A percentile compares a stretch with the other conserved stretches of the same genome.
These are phyloP conservation scores for Hoplostethus mediterraneus DNA, from an alignment of 2,797 vertebrate genomes.

Conservation along the genomic window DNA sequence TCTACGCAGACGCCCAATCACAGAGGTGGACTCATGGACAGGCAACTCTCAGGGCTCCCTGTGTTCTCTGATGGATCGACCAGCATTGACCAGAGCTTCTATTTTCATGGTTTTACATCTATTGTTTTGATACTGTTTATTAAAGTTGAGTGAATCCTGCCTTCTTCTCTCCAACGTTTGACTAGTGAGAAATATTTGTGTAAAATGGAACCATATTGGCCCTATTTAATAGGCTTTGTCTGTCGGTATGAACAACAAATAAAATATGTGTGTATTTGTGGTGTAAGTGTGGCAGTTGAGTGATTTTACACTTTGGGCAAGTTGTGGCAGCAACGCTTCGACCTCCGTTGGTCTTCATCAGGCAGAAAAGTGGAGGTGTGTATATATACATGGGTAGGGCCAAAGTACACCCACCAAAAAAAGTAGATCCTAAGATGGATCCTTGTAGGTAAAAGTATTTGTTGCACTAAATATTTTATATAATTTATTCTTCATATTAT, in stretches of 20 bases:
- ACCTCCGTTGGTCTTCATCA: too few species aligned
- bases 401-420: too few species aligned
- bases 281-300: slow-evolving; percentile 12
- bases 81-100: slow-evolving; percentile 28
- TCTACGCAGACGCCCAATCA: slow-evolving; percentile 45
- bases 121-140: slow-evolving; percentile 61
- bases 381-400: too few species aligned
- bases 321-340: too few species aligned
- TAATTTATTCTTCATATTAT: too few species aligned
- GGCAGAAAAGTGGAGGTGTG: too few species aligned
- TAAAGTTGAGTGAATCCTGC: slow-evolving; percentile 25
- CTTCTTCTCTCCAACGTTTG: slow-evolving; percentile 30
- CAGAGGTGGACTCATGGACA: neutral
- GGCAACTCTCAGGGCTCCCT: slow-evolving; percentile 54
- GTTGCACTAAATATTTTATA: too few species aligned
- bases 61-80: slow-evolving; percentile 35
- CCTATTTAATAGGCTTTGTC: slow-evolving; percentile 42
- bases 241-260: slow-evolving; percentile 42
- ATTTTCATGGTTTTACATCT: slow-evolving; percentile 35
- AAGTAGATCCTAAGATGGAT: too few species aligned
- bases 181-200: slow-evolving; percentile 34
- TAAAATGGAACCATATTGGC: slow-evolving; percentile 33
- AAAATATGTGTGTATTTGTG: slow-evolving; percentile 49
- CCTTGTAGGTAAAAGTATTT: too few species aligned
- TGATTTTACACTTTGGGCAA: neutral